phyloP scores from a whole-genome alignment of 2,797 vertebrate species.

The Pagetopsis macropterus region DNA sequence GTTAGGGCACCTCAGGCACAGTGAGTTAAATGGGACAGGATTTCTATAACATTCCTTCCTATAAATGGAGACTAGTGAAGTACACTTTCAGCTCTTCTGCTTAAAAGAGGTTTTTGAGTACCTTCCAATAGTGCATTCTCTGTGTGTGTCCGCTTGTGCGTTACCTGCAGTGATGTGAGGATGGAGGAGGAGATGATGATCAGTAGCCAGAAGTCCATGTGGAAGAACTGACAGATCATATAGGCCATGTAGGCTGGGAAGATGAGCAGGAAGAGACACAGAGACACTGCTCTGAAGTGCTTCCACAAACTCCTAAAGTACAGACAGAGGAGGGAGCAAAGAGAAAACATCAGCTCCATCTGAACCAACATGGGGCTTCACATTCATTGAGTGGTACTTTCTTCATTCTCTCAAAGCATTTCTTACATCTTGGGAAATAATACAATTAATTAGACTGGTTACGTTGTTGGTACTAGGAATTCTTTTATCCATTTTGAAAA shows the following conservation, averaged over 20 bases:
- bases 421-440: neutral
- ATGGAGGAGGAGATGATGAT: conserved; percentile 99
- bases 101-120: neutral
- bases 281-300: conserved; percentile 95
- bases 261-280: conserved; percentile 93
- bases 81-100: neutral
- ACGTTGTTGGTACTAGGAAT: too few species aligned
- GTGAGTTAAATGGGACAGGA: neutral
- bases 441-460: too few species aligned
- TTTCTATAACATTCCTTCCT: neutral
- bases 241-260: conserved; percentile 99
- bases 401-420: neutral
- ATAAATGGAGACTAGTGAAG: neutral
- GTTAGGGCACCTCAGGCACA: rapidly evolving
- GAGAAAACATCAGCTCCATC: neutral
- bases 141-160: neutral
- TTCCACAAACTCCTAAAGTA: conserved; percentile 94
- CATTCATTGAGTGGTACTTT: neutral
- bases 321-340: neutral
- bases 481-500: neutral
- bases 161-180: conserved; percentile 97
- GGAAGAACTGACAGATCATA: conserved; percentile 99
- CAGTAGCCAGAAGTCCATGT: conserved; percentile 99
- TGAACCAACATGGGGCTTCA: neutral
- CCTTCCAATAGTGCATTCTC: neutral